Evolutionary conservation across 2,113 vertebrate genomes (phyloP), one percentile per base, ranked within the genome.

Genomic region (Xiphorhynchus elegans): DNA sequence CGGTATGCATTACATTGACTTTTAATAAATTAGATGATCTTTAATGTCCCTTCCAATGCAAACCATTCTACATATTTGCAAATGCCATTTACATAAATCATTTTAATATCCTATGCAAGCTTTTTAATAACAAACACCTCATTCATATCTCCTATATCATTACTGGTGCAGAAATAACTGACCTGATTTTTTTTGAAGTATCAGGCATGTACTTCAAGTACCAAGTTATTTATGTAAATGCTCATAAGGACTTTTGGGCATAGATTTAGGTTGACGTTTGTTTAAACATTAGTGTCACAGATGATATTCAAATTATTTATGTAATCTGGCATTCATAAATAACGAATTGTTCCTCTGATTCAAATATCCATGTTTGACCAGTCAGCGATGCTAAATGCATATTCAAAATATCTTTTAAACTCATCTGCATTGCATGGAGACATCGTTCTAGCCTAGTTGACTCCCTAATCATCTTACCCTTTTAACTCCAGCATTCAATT

Each of bases 301-400:
- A 94, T 35, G 1, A 72, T 83, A 74, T 83, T 83, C 7, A 78
- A 80, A 95, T 68, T 83, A 80, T 92, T 94, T 89, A 72, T n/a
- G 13, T 49, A 91, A 90, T 62, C 63, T 62, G 42, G 47, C 24
- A 68, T 92, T 95, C 68, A 75, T 80, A 92, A 94, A 88, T 75
- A 88, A 70, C 3, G 49, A 87, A 67, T 64, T 53, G 5, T 31
- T 87, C 49, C 47, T 84, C 24, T 74, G 35, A 70, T 60, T 95
- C 21, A 53, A 90, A 87, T 55, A 83, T 11, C 25, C 2, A 8
- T 33, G 37, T 63, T 88, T 94, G 35, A 62, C 59, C 24, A 76
- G 47, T 83, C 68, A 66, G 13, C 1, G 4, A 44, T 53, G 29
- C 7, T 44, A 77, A 83, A 84, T 62, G 15, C 28, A 53, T 92